Evolutionary conservation across 2,113 vertebrate genomes (phyloP).

Genomic region (Phycodurus eques): DNA sequence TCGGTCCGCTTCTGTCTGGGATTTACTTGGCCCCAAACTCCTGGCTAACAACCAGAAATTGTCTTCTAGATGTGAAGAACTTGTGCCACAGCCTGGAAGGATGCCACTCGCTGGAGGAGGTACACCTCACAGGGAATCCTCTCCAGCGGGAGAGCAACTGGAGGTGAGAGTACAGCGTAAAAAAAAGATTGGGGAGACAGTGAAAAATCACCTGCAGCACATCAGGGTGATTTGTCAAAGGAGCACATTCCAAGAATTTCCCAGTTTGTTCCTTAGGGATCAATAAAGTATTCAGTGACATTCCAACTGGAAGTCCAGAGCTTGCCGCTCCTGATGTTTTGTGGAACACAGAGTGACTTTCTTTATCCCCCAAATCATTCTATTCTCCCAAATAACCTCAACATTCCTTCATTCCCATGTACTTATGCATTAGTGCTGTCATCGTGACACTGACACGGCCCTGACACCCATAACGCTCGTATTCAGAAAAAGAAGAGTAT

Average conservation of each 20-base stretch:
- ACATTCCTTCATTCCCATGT: constrained; percentile 71
- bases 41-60: background rate
- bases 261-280: constrained; percentile 6
- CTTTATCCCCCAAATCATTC: constrained; percentile 23
- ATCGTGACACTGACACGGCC: constrained; percentile 35
- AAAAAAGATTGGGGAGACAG: background rate
- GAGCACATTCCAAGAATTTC: background rate
- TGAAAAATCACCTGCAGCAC: background rate
- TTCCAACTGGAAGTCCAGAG: background rate
- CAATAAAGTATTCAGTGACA: background rate
- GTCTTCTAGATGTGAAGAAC: constrained; percentile 75
- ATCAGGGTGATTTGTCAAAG: background rate
- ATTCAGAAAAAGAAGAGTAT: background rate
- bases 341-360: constrained; percentile 35
- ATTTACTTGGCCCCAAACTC: background rate
- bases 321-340: constrained; percentile 35
- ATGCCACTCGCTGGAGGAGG: constrained; percentile 74
- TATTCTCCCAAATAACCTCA: constrained; percentile 54
- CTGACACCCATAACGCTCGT: background rate
- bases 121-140: constrained; percentile 83
- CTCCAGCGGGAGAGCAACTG: constrained; percentile 82
- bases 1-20: background rate
- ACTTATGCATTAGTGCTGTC: constrained; percentile 51
- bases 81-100: constrained; percentile 69
- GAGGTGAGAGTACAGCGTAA: constrained; percentile 73